These are phyloP conservation scores for Schizothorax lantsangensis DNA, from an alignment of 2,797 vertebrate genomes.

Conservation along the genomic window DNA sequence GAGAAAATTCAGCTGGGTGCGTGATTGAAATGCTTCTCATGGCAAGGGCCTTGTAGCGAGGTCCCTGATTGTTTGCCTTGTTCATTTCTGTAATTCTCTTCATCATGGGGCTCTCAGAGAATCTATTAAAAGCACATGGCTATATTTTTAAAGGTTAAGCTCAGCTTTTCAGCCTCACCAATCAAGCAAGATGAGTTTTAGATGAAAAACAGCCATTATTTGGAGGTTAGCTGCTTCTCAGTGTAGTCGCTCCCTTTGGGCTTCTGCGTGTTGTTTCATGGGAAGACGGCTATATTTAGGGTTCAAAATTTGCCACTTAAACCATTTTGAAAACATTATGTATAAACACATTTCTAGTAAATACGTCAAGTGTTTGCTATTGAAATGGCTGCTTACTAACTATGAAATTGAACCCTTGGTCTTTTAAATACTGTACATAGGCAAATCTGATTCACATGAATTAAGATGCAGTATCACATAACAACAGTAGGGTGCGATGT, in stretches of 20 bases:
- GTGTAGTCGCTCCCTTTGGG: constrained; percentile 13
- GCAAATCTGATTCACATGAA: background rate
- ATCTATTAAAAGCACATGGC: constrained; percentile 62
- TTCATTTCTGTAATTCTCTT: constrained; percentile 60
- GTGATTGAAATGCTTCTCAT: constrained; percentile 62
- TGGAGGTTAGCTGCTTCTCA: constrained; percentile 30
- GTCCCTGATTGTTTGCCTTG: constrained; percentile 52
- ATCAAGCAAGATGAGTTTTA: constrained; percentile 46
- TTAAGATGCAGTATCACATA: background rate
- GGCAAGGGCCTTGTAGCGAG: constrained; percentile 48
- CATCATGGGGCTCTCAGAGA: constrained; percentile 49
- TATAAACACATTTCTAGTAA: constrained; percentile 12
- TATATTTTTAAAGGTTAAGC: constrained; percentile 61
- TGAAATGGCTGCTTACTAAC: background rate
- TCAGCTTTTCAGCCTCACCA: constrained; percentile 45
- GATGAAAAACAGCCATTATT: constrained; percentile 50
- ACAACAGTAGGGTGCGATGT: constrained; percentile 63
- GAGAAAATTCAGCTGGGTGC: constrained; percentile 57
- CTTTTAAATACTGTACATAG: background rate
- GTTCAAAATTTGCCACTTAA: background rate
- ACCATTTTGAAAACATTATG: constrained; percentile 6
- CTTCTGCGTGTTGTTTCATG: background rate
- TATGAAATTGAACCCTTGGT: background rate
- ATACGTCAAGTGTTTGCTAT: background rate
- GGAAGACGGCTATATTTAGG: constrained; percentile 24